These are phyloP conservation scores for Heterodera carotae DNA, from an alignment of 1,140 invertebrate species.

Conservation along the genomic window DNA sequence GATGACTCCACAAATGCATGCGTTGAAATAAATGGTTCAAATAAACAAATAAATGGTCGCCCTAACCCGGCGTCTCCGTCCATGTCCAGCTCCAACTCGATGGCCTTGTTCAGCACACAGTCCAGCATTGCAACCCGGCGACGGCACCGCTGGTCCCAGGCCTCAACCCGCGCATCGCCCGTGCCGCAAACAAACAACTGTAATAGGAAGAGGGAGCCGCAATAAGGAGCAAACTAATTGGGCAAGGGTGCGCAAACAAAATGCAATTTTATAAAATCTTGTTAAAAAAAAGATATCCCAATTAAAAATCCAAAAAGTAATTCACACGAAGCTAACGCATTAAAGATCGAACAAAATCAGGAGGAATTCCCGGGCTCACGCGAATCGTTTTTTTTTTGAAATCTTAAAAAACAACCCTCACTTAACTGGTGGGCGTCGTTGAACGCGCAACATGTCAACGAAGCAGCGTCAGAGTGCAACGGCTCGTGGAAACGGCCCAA, in stretches of 20 bases:
- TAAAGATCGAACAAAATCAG: too few species aligned
- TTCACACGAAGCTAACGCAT: too few species aligned
- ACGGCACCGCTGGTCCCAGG: conserved; percentile 82
- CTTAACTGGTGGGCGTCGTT: conserved; percentile 79
- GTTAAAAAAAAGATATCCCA: too few species aligned
- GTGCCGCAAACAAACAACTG: conserved; percentile 80
- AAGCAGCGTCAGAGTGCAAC: conserved; percentile 74
- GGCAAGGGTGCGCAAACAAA: too few species aligned
- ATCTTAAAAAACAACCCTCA: too few species aligned
- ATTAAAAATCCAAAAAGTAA: too few species aligned
- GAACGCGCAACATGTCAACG: conserved; percentile 79
- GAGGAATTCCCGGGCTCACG: too few species aligned
- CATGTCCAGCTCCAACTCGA: conserved; percentile 68
- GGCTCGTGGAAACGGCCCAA: conserved; percentile 88
- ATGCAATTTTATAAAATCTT: too few species aligned
- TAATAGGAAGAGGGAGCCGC: too few species aligned
- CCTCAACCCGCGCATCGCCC: conserved; percentile 87
- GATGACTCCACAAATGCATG: too few species aligned
- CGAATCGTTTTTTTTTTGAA: too few species aligned
- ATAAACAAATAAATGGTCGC: conserved; percentile 14
- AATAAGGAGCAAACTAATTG: too few species aligned
- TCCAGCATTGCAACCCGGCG: conserved; percentile 79
- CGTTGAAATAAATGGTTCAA: background rate
- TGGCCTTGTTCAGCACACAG: conserved; percentile 76
- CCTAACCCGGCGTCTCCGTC: conserved; percentile 23